Evolutionary conservation across 2,113 vertebrate genomes (phyloP).

Genomic region (Apistogramma diplotaenia): DNA sequence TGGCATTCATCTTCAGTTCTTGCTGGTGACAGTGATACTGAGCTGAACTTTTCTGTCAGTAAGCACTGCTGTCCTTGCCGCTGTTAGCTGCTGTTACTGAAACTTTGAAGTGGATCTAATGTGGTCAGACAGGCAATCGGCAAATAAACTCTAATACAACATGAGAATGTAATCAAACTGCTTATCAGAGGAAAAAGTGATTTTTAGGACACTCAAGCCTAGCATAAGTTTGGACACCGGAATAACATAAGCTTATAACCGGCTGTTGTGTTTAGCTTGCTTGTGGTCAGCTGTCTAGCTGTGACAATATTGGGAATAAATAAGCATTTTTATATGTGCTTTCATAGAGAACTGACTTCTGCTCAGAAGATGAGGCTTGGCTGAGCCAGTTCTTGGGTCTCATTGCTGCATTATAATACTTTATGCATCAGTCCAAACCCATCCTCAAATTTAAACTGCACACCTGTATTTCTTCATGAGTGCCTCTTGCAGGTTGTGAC

Average conservation of each 20-base stretch:
- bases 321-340: not conserved
- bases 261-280: too few relatives aligned
- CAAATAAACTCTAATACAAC: too few relatives aligned
- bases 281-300: too few relatives aligned
- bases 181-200: too few relatives aligned
- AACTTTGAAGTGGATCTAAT: not conserved
- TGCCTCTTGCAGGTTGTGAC: too few relatives aligned
- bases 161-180: too few relatives aligned
- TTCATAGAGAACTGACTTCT: not conserved
- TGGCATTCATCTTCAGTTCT: not conserved
- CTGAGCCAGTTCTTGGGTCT: not conserved
- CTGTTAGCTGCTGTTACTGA: not conserved
- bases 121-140: not conserved
- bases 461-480: too few relatives aligned
- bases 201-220: too few relatives aligned
- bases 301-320: not conserved
- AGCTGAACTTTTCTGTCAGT: not conserved
- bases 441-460: not conserved
- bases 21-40: not conserved
- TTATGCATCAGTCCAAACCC: not conserved
- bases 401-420: not conserved
- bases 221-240: too few relatives aligned
- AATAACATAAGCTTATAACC: too few relatives aligned
- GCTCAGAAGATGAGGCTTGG: not conserved
- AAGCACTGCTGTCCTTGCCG: rapidly evolving